Evolutionary conservation across 2,113 vertebrate species (phyloP), one percentile per base, ranked within the genome.

Genomic region (Xyliphius kryptos): DNA sequence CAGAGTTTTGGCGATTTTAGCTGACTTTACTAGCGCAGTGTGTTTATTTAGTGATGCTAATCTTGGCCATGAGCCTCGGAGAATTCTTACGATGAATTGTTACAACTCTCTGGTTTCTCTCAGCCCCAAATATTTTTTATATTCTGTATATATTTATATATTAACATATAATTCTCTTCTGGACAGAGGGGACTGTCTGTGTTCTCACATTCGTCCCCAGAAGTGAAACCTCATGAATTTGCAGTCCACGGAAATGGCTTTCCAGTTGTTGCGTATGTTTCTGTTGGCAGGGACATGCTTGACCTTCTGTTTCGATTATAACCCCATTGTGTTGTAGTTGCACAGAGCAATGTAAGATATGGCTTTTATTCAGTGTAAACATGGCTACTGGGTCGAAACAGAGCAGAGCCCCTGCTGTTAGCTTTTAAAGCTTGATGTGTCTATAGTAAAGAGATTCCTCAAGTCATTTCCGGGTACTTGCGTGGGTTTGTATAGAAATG

Each of bases 1-100:
- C 50, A 48, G 46, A 21, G 56, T 69, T 62, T 36, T 2, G 70
- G 68, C 76, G 81, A 77, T 84, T 85, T 81, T 72, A 63, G 76
- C 71, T 44, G 14, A 38, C 65, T 83, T 83, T 75, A 81, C 75
- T 69, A 73, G 75, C 75, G 9, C 17, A 59, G 67, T 66, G 61
- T 69, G 76, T 79, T 77, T 76, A 74, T 36, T 48, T 68, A 73
- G 67, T 72, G 36, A 5, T 51, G 37, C 20, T 73, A 74, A 47
- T 71, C 70, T 67, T 72, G 66, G 61, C 67, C 63, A 40, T 22
- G 2, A 19, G 48, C 41, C 59, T 61, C 11, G 1, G 70, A 63
- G 63, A 61, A 36, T 63, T 47, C 70, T 61, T 62, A 69, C 44
- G 65, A 79, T 65, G 68, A 43, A 71, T 74, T 61, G 73, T 80